Evolutionary conservation across 2,113 vertebrate genomes (phyloP).

Genomic region (Oreamnos americanus): DNA sequence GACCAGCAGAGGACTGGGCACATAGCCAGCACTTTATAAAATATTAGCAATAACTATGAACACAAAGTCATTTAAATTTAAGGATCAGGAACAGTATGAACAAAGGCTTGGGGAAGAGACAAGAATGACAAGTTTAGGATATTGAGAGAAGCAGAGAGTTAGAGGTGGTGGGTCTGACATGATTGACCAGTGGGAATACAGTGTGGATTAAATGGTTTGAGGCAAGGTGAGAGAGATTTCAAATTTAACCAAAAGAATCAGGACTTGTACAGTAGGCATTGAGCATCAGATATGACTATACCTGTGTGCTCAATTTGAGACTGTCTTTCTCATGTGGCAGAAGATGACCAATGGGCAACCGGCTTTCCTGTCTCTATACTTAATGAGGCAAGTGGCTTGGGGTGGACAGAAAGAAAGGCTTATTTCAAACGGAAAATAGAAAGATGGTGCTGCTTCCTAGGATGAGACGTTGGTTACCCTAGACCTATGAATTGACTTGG

Average conservation of each 20-base stretch:
- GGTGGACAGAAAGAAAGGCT: not conserved
- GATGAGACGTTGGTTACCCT: not conserved
- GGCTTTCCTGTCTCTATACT: not conserved
- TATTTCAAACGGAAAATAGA: not conserved
- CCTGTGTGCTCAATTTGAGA: not conserved
- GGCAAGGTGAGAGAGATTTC: not conserved
- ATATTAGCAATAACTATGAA: not conserved
- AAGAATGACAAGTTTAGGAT: not conserved
- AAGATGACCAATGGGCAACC: not conserved
- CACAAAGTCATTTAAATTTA: not conserved
- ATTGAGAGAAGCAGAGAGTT: not conserved
- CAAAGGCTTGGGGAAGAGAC: not conserved
- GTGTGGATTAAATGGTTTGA: not conserved
- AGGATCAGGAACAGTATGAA: not conserved
- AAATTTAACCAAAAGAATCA: not conserved
- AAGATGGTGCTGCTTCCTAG: not conserved
- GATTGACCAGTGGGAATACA: not conserved
- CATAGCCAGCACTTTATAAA: not conserved
- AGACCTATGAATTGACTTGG: not conserved
- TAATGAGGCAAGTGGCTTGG: not conserved
- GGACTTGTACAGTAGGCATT: not conserved
- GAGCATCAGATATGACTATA: not conserved
- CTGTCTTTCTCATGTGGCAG: not conserved
- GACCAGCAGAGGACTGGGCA: not conserved
- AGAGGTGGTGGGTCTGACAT: not conserved